Percentiles rank a stretch among this genome's conserved stretches.
These are phyloP conservation scores for Drosophila incognita DNA, from an alignment of 2,888 invertebrate species.

Conservation along the genomic window DNA sequence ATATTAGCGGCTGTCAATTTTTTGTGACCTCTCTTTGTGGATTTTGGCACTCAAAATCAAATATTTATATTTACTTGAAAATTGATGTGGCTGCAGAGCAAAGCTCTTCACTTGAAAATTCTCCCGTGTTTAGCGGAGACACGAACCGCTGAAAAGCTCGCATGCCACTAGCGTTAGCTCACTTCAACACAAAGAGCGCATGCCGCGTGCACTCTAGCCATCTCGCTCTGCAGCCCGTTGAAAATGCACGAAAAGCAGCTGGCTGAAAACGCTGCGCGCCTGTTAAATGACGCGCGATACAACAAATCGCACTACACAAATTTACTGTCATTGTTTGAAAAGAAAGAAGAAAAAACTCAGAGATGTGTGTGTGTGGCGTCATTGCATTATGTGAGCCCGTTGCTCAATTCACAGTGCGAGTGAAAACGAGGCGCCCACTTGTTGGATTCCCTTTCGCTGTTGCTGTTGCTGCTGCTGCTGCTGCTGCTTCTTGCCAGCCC, in stretches of 20 bases:
- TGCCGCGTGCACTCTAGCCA: neutral
- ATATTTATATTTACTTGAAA: constrained; percentile 37
- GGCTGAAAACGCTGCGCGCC: constrained; percentile 77
- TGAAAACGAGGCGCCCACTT: constrained; percentile 61
- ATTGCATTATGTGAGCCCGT: constrained; percentile 65
- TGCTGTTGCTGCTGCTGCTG: constrained; percentile 9
- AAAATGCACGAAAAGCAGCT: constrained; percentile 45
- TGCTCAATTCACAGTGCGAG: constrained; percentile 50
- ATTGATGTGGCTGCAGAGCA: neutral
- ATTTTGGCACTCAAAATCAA: constrained; percentile 16
- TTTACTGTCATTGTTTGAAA: constrained; percentile 51
- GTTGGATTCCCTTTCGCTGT: constrained; percentile 32
- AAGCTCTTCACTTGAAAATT: neutral
- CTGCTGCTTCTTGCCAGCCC: constrained; percentile 31
- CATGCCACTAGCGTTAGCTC: neutral
- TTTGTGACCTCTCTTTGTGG: constrained; percentile 49
- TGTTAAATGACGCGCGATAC: constrained; percentile 84
- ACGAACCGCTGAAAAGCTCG: constrained; percentile 9
- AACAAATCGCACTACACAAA: constrained; percentile 79
- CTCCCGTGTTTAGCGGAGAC: constrained; percentile 11
- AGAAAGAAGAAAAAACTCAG: constrained; percentile 48
- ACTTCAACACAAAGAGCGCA: constrained; percentile 7
- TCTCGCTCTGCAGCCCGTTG: constrained; percentile 29
- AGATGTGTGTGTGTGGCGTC: constrained; percentile 22
- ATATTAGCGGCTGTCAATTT: constrained; percentile 65